Base-by-base conservation (phyloP, 2,797 vertebrate species). In the Mallotus villosus region DNA sequence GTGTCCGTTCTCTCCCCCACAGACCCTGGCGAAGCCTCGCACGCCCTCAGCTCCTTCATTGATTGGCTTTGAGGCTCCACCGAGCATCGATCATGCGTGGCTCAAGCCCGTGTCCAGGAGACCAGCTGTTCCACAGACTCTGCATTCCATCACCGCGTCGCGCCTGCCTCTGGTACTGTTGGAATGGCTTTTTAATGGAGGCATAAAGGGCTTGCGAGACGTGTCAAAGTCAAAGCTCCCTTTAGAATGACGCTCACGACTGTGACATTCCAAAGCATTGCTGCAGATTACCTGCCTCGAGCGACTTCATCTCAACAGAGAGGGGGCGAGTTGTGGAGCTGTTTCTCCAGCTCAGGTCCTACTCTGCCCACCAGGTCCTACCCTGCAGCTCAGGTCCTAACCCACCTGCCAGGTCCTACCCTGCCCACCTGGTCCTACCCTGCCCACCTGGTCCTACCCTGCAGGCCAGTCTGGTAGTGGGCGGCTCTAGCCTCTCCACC, bases 1-100 rank as follows among this genome's bases (percentile, higher is more conserved):
- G 89, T 84, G 82, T 82, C 76, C 4, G 82, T 74, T 24, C 82
- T 24, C 82, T 86, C 64, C 82, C 78, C 77, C 73, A 77, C 75
- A 73, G 80, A 82, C 71, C 75, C 68, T 76, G 78, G 72, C 80
- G 53, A 63, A 53, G 69, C 51, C 64, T 70, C 64, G 19, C 11
- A 41, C 11, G 11, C 2, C 41, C 12, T 12, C 41, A 46, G 41
- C 41, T 46, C 14, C 41, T 12, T 46, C 41, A 12, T 8, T 46
- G 41, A 46, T 12, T 46, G 14, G 41, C 41, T 46, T 2, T 11
- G 41, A 2, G 9, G 41, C 11, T 14, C 41, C 41, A 46, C 8
- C 9, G 41, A 12, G 41, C 41, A 14, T 14, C 2, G 41, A 46
- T 46, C 9, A 46, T 46, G 11, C 11, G 2, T 46, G 41, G 41